phyloP scores from a whole-genome alignment of 2,113 vertebrate species.

The Pomatostomus ruficeps region DNA sequence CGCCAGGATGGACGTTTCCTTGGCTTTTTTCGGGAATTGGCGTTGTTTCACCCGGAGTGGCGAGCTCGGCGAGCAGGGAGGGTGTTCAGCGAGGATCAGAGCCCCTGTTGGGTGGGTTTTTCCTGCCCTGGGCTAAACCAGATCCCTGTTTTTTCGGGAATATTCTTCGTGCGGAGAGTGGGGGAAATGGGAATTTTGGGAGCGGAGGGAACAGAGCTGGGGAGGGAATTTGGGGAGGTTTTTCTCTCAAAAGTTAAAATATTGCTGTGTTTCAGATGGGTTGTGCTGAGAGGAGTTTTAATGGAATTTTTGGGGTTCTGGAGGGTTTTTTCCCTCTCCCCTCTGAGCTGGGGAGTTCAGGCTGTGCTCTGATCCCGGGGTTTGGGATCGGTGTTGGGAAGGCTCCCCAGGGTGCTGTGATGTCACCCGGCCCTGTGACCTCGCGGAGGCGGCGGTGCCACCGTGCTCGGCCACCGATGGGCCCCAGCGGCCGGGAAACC shows the following conservation, averaged over 20 bases:
- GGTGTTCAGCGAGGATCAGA: not conserved
- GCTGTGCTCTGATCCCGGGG: rapidly evolving
- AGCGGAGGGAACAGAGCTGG: not conserved
- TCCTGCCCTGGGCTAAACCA: not conserved
- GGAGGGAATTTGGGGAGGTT: not conserved
- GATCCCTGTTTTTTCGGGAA: not conserved
- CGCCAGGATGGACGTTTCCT: not conserved
- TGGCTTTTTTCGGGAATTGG: not conserved
- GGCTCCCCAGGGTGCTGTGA: not conserved
- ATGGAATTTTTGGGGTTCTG: not conserved
- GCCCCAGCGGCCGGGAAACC: rapidly evolving
- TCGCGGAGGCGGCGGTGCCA: rapidly evolving
- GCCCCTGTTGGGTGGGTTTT: not conserved
- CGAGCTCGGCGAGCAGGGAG: not conserved
- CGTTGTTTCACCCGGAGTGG: not conserved
- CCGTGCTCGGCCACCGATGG: not conserved
- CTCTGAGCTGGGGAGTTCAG: not conserved
- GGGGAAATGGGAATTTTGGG: not conserved
- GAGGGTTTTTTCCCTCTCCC: not conserved
- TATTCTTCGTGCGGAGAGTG: rapidly evolving
- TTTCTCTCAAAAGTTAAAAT: not conserved
- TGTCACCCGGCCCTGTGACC: not conserved
- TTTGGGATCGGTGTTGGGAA: not conserved
- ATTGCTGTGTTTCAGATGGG: rapidly evolving
- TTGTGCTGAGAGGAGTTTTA: rapidly evolving